Conservation (phyloP, 2,113 vertebrate genomes). For the Tachycineta bicolor region DNA sequence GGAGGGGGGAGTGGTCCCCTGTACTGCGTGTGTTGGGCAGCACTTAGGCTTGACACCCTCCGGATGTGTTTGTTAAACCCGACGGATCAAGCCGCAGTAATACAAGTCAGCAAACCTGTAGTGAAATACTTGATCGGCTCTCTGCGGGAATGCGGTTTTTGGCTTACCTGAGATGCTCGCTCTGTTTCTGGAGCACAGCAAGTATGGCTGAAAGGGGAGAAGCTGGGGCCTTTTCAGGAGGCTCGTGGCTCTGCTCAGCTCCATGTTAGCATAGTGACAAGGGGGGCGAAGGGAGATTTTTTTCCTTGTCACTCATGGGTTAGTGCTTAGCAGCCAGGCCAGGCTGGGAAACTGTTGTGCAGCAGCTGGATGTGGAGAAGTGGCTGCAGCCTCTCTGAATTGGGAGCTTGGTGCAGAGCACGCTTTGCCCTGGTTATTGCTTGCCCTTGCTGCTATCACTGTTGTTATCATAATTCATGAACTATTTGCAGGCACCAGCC, state of each 20-base stretch:
- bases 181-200: neutral
- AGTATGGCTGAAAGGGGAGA: neutral
- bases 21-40: accelerated
- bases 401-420: accelerated
- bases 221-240: neutral
- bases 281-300: neutral
- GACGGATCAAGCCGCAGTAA: neutral
- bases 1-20: accelerated
- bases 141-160: neutral
- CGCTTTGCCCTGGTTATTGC: neutral
- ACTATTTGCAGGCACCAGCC: neutral
- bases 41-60: neutral
- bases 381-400: accelerated
- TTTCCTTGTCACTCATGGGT: neutral
- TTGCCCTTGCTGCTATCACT: neutral
- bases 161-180: neutral
- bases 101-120: neutral
- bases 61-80: neutral
- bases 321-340: neutral
- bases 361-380: neutral
- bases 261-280: neutral
- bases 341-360: neutral
- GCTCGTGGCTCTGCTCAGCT: neutral
- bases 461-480: neutral
- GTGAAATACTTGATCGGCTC: neutral